Conservation (phyloP, 92 coral and sea anemone species). For the Actinernus sp. region DNA sequence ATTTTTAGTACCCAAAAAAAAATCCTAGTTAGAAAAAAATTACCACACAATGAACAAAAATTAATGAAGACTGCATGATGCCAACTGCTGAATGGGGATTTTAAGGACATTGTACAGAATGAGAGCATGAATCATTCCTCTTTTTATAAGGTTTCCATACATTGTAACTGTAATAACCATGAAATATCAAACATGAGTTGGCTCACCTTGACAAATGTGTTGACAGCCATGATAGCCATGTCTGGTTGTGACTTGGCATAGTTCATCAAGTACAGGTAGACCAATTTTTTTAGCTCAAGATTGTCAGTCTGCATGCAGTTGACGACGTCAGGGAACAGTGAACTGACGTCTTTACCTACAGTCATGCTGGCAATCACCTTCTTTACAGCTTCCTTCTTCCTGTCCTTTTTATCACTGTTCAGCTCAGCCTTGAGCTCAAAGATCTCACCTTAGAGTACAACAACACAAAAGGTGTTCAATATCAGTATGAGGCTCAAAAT, state of each 20-base stretch:
- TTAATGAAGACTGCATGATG: too few relatives aligned
- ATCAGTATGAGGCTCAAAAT: not conserved
- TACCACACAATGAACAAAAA: too few relatives aligned
- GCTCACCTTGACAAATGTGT: conserved; percentile 98
- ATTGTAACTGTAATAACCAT: too few relatives aligned
- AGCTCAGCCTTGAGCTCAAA: conserved; percentile 99
- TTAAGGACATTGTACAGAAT: too few relatives aligned
- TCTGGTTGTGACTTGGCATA: conserved; percentile 99
- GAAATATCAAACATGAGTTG: too few relatives aligned
- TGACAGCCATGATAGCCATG: conserved; percentile 99
- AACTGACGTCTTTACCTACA: conserved; percentile 99
- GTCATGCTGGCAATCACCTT: conserved; percentile 99
- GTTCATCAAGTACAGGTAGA: conserved; percentile 95
- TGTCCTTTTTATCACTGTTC: conserved; percentile 99
- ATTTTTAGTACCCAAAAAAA: too few relatives aligned
- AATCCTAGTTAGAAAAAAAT: too few relatives aligned
- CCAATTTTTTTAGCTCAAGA: conserved; percentile 94
- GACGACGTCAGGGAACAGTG: conserved; percentile 98
- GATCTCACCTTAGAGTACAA: conserved; percentile 88
- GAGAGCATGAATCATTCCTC: too few relatives aligned
- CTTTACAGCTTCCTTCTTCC: conserved; percentile 98
- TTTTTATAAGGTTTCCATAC: too few relatives aligned
- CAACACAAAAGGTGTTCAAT: not conserved
- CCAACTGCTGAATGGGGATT: too few relatives aligned
- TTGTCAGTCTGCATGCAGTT: conserved; percentile 99